Conservation (phyloP, 1,140 invertebrate species). For the Lamellibrachia luymesi region DNA sequence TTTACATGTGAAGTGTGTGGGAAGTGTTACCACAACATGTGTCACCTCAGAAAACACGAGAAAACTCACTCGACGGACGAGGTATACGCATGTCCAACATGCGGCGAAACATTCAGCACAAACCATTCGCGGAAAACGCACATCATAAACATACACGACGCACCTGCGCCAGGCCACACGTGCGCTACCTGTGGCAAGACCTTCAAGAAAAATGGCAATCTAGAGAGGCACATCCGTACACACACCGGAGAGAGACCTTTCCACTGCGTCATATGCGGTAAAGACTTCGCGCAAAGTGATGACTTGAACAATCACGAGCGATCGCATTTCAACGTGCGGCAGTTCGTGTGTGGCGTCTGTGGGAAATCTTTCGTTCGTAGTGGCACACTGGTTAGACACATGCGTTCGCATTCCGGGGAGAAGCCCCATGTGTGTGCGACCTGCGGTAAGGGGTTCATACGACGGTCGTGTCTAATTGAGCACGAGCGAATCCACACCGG, state of each 20-base stretch:
- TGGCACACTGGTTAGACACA: slow-evolving; percentile 91
- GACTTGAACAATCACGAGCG: slow-evolving; percentile 23
- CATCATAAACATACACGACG: background rate
- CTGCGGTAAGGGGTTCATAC: slow-evolving; percentile 97
- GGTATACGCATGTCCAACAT: background rate
- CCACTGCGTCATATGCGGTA: slow-evolving; percentile 11
- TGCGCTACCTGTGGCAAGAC: slow-evolving; percentile 8
- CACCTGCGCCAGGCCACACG: background rate
- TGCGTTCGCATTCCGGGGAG: slow-evolving; percentile 95
- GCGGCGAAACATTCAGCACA: background rate
- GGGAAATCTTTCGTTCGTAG: slow-evolving; percentile 94
- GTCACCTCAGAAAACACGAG: background rate
- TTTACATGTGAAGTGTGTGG: background rate
- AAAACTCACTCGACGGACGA: background rate
- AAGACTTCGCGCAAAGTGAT: slow-evolving; percentile 9
- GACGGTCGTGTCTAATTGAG: slow-evolving; percentile 92
- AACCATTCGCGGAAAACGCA: background rate
- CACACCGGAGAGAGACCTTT: slow-evolving; percentile 22
- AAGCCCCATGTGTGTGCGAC: slow-evolving; percentile 98
- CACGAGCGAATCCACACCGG: slow-evolving; percentile 99
- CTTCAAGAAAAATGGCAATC: background rate
- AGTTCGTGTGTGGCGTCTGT: slow-evolving; percentile 75
- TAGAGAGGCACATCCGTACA: background rate
- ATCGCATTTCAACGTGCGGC: slow-evolving; percentile 8
- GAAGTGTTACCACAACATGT: background rate